These are phyloP conservation scores for Peromyscus leucopus DNA, from an alignment of 2,113 vertebrate genomes.

Conservation along the genomic window DNA sequence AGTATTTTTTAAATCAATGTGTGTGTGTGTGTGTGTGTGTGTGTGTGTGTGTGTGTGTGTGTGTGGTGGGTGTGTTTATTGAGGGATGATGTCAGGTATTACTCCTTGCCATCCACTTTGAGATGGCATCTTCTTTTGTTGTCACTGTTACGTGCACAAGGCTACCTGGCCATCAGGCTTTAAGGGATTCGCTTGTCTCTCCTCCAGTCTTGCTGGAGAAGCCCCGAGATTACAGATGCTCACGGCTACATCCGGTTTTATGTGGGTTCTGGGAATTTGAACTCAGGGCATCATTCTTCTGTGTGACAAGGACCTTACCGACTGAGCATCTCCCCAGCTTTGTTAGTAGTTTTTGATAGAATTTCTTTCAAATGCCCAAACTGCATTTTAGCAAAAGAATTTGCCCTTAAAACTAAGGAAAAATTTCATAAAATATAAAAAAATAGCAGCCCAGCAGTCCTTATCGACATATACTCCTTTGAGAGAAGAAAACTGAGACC, in stretches of 20 bases:
- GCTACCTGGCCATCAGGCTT: background rate
- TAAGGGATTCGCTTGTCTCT: background rate
- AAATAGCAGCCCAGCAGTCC: background rate
- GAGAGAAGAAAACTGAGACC: background rate
- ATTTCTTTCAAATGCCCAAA: conserved; percentile 14
- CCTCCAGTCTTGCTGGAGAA: background rate
- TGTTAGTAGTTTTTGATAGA: background rate
- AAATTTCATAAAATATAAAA: background rate
- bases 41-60: background rate
- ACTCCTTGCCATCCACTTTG: background rate
- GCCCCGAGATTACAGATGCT: background rate
- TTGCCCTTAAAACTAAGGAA: background rate
- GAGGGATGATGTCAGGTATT: no score
- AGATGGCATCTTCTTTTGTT: no score
- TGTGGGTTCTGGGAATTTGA: background rate
- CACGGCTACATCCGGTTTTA: no score
- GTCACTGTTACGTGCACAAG: no score
- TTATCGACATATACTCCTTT: background rate
- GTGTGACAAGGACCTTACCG: background rate
- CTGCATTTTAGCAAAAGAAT: background rate
- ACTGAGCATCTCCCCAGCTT: background rate
- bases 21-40: background rate
- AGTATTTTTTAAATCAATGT: background rate
- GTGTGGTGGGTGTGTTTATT: background rate
- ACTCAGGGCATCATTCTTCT: background rate